phyloP scores from a whole-genome alignment of 2,888 invertebrate genomes.

The Scaeva pyrastri region DNA sequence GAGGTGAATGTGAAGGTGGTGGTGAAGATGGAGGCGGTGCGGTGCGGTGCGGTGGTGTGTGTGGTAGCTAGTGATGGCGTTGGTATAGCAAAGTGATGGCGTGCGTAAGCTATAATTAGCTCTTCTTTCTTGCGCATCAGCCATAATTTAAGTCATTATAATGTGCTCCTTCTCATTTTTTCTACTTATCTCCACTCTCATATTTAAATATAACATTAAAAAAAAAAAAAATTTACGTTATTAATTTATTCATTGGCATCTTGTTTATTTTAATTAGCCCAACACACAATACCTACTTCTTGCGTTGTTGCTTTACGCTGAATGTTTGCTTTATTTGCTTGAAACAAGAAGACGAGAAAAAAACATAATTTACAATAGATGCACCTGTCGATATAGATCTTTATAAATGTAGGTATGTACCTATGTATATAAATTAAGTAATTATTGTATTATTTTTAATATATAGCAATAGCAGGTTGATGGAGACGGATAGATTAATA shows the following conservation, averaged over 20 bases:
- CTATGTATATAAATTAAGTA: no score
- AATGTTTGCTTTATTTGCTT: background rate
- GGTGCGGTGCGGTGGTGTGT: no score
- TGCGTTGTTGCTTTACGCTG: background rate
- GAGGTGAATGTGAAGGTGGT: background rate
- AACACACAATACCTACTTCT: slow-evolving; percentile 38
- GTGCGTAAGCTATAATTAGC: slow-evolving; percentile 64
- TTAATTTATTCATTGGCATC: slow-evolving; percentile 56
- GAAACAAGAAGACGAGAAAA: background rate
- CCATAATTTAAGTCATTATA: slow-evolving; percentile 66
- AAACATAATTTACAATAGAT: slow-evolving; percentile 26
- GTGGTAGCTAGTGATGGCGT: slow-evolving; percentile 5
- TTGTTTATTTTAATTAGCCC: slow-evolving; percentile 59
- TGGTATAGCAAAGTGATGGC: slow-evolving; percentile 27
- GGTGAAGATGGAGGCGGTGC: background rate
- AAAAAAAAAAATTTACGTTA: slow-evolving; percentile 24
- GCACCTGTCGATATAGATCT: slow-evolving; percentile 30
- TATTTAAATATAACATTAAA: slow-evolving; percentile 17
- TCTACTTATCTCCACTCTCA: slow-evolving; percentile 14
- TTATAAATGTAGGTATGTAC: background rate
- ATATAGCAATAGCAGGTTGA: background rate
- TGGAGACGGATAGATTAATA: background rate
- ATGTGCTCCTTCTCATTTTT: slow-evolving; percentile 4
- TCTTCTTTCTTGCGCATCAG: slow-evolving; percentile 42
- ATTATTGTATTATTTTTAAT: background rate